Evolutionary conservation across 2,888 invertebrate genomes (phyloP), one percentile per base, ranked within the genome.

Genomic region (Eupithecia pulchellata): DNA sequence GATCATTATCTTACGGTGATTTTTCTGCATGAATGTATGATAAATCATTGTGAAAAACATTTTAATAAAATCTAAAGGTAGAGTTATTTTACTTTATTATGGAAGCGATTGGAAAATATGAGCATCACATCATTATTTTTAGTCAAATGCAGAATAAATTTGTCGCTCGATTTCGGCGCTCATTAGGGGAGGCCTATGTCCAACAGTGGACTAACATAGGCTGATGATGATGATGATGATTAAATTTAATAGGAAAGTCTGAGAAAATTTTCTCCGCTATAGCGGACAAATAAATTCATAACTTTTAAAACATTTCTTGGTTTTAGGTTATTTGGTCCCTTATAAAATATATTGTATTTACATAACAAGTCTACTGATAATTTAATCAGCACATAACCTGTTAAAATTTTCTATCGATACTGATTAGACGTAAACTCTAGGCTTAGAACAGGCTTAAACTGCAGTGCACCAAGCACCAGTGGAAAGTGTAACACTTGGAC

Each of bases 1-100:
- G 32, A 60, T 60, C 58, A 60, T 60, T 60, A 60, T 60, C n/a
- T 60, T 32, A 30, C 14, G n/a, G 32, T 61, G 4, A 32, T 61
- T 34, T 36, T 61, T 20, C 3, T 34, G 25, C 25, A 13, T 61
- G 32, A 17, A 32, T 32, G 20, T 61, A 25, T 34, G 17, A n/a
- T n/a, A n/a, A 32, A 52, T 25, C 17, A 29, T 3, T 27, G 52
- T 42, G 42, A 20, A 47, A 9, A 42, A 42, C 9, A 55, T 55
- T 55, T 25, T 27, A 55, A 27, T 55, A 57, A 25, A 55, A 55
- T 42, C 47, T 47, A n/a, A 42, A 2, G 42, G 42, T 42, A 20
- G 1, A 20, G n/a, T 0, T 2, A 20, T 47, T 47, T 20, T 2
- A 9, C 6, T 42, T 42, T 42, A 39, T n/a, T 8, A 17, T 42